These are phyloP conservation scores for Sphenopsis melanotis DNA, from an alignment of 2,797 vertebrate species.

Conservation along the genomic window DNA sequence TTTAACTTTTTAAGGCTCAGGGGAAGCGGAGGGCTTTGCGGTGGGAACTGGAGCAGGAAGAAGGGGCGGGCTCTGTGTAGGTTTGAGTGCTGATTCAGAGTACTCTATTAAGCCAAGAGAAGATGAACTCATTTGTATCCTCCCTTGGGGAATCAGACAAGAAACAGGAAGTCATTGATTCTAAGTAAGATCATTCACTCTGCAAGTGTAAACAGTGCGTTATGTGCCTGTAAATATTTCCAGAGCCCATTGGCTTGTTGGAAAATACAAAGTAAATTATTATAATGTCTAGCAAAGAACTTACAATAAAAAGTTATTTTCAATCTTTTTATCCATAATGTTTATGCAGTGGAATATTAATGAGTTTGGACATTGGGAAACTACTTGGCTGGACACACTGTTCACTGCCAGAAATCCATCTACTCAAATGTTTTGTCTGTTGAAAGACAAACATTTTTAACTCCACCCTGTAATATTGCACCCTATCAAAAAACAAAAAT, in stretches of 20 bases:
- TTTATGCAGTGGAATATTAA: slow-evolving; percentile 55
- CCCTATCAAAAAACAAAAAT: not conserved
- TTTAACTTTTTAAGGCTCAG: slow-evolving; percentile 1
- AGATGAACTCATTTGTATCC: slow-evolving; percentile 71
- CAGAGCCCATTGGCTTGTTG: slow-evolving; percentile 45
- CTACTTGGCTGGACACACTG: slow-evolving; percentile 19
- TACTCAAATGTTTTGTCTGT: slow-evolving; percentile 48
- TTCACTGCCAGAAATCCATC: slow-evolving; percentile 26
- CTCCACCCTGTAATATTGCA: slow-evolving; percentile 13
- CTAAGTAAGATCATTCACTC: slow-evolving; percentile 73
- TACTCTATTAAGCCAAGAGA: slow-evolving; percentile 51
- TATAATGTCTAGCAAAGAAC: slow-evolving; percentile 9
- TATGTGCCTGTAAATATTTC: slow-evolving; percentile 74
- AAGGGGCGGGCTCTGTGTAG: slow-evolving; percentile 53
- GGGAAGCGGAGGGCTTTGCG: not conserved
- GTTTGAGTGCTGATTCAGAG: slow-evolving; percentile 67
- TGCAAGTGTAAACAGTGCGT: slow-evolving; percentile 71
- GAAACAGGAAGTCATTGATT: slow-evolving; percentile 78
- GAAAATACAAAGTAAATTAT: slow-evolving; percentile 50
- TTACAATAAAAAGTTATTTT: slow-evolving; percentile 42
- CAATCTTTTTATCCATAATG: slow-evolving; percentile 28
- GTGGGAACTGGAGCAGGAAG: slow-evolving; percentile 52
- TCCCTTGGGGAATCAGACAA: slow-evolving; percentile 52
- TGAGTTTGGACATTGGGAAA: slow-evolving; percentile 50
- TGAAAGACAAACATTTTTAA: slow-evolving; percentile 53